phyloP scores from a whole-genome alignment of 2,797 vertebrate genomes.

The Microchirus variegatus region DNA sequence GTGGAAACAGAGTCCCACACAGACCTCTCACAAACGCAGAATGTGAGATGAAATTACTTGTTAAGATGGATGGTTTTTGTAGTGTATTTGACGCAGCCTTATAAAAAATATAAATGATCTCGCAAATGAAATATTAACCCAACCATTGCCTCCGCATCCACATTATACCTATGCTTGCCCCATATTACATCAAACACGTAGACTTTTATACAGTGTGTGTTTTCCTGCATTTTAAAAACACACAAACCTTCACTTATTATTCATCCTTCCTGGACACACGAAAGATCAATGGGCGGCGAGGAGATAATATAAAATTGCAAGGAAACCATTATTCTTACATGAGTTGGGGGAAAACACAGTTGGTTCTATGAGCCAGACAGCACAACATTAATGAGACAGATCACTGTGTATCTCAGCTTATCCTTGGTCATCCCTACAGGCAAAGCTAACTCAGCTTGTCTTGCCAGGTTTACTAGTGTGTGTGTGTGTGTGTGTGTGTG shows the following conservation, averaged over 20 bases:
- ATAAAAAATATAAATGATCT: slow-evolving; percentile 59
- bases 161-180: slow-evolving; percentile 3
- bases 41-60: slow-evolving; percentile 58
- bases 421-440: slow-evolving; percentile 45
- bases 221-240: slow-evolving; percentile 57
- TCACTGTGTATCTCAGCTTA: slow-evolving; percentile 32
- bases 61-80: slow-evolving; percentile 63
- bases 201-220: slow-evolving; percentile 19
- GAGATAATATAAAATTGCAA: slow-evolving; percentile 39
- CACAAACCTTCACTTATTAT: slow-evolving; percentile 40
- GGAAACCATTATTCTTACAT: slow-evolving; percentile 48
- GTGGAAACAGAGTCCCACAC: slow-evolving; percentile 38
- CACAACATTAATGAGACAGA: slow-evolving; percentile 53
- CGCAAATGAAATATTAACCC: slow-evolving; percentile 60
- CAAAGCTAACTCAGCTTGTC: slow-evolving; percentile 31
- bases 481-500: slow-evolving; percentile 15
- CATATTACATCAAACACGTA: slow-evolving; percentile 15
- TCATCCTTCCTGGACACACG: slow-evolving; percentile 34
- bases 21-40: slow-evolving; percentile 36
- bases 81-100: slow-evolving; percentile 41
- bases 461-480: slow-evolving; percentile 38
- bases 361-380: slow-evolving; percentile 30
- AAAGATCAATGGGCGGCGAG: slow-evolving; percentile 35
- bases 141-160: slow-evolving; percentile 20
- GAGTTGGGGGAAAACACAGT: slow-evolving; percentile 13